These are phyloP conservation scores for Anagrus nilaparvatae DNA, from an alignment of 1,140 invertebrate species.

Conservation along the genomic window DNA sequence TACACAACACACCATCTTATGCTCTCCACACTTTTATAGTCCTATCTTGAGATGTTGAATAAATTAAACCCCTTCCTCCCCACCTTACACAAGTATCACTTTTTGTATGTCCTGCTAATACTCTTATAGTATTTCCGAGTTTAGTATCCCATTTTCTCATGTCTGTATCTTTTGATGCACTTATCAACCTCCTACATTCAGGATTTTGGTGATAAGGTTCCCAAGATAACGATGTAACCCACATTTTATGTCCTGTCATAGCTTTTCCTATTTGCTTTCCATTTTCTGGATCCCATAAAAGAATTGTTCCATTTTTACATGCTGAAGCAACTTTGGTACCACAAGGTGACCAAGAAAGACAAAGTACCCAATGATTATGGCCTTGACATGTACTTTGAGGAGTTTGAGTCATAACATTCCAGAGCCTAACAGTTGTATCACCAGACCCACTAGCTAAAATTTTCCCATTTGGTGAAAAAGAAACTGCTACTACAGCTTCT, in stretches of 20 bases:
- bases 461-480: slow-evolving; percentile 87
- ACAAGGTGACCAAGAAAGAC: slow-evolving; percentile 92
- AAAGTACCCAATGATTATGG: slow-evolving; percentile 93
- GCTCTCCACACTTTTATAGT: slow-evolving; percentile 97
- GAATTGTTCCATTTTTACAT: slow-evolving; percentile 87
- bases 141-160: slow-evolving; percentile 94
- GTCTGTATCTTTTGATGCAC: slow-evolving; percentile 87
- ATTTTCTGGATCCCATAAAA: slow-evolving; percentile 83
- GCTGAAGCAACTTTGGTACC: slow-evolving; percentile 86
- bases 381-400: slow-evolving; percentile 82
- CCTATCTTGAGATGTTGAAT: slow-evolving; percentile 92
- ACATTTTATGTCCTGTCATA: slow-evolving; percentile 84
- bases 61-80: slow-evolving; percentile 90
- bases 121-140: slow-evolving; percentile 49
- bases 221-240: slow-evolving; percentile 89
- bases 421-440: slow-evolving; percentile 93
- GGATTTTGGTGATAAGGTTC: slow-evolving; percentile 87
- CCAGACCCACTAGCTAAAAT: slow-evolving; percentile 93
- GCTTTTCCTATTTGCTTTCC: slow-evolving; percentile 71
- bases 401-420: slow-evolving; percentile 94
- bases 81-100: slow-evolving; percentile 90
- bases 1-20: slow-evolving; percentile 79
- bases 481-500: slow-evolving; percentile 87
- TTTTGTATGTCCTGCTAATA: slow-evolving; percentile 74
- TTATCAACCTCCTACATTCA: slow-evolving; percentile 72